Conservation (phyloP, 1,140 invertebrate genomes). For the Radopholus similis region DNA sequence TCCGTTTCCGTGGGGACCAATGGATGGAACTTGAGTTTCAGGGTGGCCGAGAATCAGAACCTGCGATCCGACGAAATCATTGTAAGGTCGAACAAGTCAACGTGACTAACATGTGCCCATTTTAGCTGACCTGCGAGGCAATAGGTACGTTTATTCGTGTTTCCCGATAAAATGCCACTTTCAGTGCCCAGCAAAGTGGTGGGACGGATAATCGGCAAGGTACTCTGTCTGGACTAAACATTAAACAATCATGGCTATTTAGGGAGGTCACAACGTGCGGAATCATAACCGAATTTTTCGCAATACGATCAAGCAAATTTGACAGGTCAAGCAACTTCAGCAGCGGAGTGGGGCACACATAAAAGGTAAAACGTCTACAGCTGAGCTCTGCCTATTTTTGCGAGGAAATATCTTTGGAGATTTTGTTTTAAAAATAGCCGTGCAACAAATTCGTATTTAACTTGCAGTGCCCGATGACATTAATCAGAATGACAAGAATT, state of each 20-base stretch:
- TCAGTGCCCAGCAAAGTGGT: slow-evolving; percentile 20
- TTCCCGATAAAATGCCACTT: too few species aligned
- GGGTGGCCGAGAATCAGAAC: slow-evolving; percentile 15
- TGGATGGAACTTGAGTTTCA: background rate
- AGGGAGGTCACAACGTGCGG: background rate
- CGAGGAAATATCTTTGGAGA: background rate
- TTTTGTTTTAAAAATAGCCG: background rate
- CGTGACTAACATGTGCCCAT: too few species aligned
- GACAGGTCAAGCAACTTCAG: slow-evolving; percentile 27
- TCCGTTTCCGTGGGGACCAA: background rate
- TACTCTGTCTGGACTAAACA: slow-evolving; percentile 26
- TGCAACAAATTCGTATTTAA: too few species aligned
- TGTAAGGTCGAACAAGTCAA: too few species aligned
- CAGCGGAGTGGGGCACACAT: slow-evolving; percentile 7
- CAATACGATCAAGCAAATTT: slow-evolving; percentile 3
- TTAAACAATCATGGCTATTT: background rate
- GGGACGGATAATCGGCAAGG: slow-evolving; percentile 35
- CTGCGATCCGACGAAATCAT: background rate
- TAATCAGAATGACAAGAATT: slow-evolving; percentile 2
- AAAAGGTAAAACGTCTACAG: background rate
- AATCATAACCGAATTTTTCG: background rate
- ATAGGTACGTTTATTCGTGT: too few species aligned
- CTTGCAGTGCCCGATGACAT: slow-evolving; percentile 25
- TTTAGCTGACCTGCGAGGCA: slow-evolving; percentile 6
- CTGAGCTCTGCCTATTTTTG: background rate